Percentiles rank a stretch among this genome's conserved stretches.
phyloP scores from a whole-genome alignment of 1,140 invertebrate genomes.

The Zaprionus davidi region DNA sequence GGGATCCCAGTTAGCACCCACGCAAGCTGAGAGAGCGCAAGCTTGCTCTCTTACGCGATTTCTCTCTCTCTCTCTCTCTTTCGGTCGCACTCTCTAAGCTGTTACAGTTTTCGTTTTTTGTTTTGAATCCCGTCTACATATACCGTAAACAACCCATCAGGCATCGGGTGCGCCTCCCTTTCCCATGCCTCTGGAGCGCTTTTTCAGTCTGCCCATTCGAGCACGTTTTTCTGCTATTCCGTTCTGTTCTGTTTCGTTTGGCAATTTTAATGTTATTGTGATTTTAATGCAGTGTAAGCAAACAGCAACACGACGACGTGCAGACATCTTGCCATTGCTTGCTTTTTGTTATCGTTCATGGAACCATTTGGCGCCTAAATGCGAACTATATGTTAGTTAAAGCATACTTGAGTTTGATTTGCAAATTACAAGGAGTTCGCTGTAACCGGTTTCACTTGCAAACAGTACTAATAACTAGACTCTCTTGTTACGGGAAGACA shows the following conservation, averaged over 20 bases:
- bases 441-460: no score
- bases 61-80: background rate
- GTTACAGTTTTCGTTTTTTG: constrained; percentile 64
- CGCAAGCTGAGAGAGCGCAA: constrained; percentile 28
- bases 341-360: constrained; percentile 20
- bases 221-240: constrained; percentile 50
- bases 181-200: background rate
- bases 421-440: background rate
- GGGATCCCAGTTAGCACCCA: constrained; percentile 42
- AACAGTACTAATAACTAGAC: background rate
- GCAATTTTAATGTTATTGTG: constrained; percentile 79
- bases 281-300: constrained; percentile 67
- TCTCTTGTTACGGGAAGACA: background rate
- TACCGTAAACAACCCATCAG: constrained; percentile 31
- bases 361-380: constrained; percentile 69
- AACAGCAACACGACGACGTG: constrained; percentile 44
- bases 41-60: constrained; percentile 16
- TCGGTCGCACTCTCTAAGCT: constrained; percentile 53
- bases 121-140: constrained; percentile 67
- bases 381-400: constrained; percentile 13
- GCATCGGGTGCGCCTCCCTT: background rate
- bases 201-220: constrained; percentile 43
- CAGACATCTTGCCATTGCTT: constrained; percentile 24
- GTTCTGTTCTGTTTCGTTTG: constrained; percentile 35
- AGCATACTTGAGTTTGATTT: background rate